Conservation (phyloP, 2,888 invertebrate species). For the Philhelius pedissequus region DNA sequence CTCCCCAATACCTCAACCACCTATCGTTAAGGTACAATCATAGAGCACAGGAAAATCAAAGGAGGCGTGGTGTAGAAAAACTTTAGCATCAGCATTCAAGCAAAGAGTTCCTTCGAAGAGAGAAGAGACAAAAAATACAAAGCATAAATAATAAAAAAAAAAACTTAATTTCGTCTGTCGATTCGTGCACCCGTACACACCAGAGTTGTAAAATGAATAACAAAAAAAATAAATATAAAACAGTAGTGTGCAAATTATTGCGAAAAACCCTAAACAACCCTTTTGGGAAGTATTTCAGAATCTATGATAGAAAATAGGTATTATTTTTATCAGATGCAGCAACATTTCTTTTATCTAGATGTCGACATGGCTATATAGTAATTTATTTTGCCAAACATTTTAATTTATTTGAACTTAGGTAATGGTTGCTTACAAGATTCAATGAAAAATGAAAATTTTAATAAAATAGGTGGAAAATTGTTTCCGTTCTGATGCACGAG, state of each 20-base stretch:
- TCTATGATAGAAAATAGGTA: too few species aligned
- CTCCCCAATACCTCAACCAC: background rate
- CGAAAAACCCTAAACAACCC: too few species aligned
- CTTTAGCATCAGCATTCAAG: slow-evolving; percentile 54
- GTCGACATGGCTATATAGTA: too few species aligned
- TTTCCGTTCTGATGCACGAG: too few species aligned
- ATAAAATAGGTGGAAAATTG: too few species aligned
- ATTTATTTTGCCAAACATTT: too few species aligned
- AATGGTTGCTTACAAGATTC: too few species aligned
- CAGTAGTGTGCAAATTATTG: background rate
- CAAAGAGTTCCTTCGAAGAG: slow-evolving; percentile 52
- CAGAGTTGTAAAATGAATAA: slow-evolving; percentile 12
- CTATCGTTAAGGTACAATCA: background rate
- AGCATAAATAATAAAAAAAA: background rate
- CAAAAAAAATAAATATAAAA: slow-evolving; percentile 11
- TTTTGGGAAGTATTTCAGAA: too few species aligned
- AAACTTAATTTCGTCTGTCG: slow-evolving; percentile 46
- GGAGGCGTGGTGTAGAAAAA: slow-evolving; percentile 62
- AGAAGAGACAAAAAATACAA: slow-evolving; percentile 54
- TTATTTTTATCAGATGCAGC: too few species aligned
- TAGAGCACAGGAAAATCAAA: slow-evolving; percentile 42
- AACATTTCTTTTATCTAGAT: too few species aligned
- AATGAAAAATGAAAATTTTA: too few species aligned
- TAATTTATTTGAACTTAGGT: too few species aligned
- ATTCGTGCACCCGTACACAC: slow-evolving; percentile 26